Percentiles rank a stretch among this genome's conserved stretches.
Conservation (phyloP, 2,888 invertebrate species). For the Rotaria macrura region DNA sequence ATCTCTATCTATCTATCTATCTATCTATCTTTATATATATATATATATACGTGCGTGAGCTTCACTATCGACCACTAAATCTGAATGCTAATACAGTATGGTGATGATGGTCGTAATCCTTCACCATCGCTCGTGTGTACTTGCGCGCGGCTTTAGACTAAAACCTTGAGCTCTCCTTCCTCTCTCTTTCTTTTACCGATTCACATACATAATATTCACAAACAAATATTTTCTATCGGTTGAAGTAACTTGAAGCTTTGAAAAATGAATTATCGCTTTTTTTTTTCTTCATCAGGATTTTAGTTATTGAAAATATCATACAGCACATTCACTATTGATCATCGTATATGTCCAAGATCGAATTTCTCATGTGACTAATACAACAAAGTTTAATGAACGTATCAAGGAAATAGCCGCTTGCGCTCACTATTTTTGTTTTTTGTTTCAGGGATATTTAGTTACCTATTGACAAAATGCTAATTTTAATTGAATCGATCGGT, state of each 20-base stretch:
- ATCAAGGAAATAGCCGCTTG: not conserved
- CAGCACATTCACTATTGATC: not conserved
- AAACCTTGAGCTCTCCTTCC: slow-evolving; percentile 6
- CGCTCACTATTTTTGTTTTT: not conserved
- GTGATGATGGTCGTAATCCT: slow-evolving; percentile 1
- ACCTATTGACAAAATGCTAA: slow-evolving; percentile 12
- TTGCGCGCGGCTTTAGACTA: not conserved
- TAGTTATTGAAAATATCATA: too few relatives aligned
- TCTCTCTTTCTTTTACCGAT: not conserved
- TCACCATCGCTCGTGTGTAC: not conserved
- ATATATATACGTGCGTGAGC: not conserved
- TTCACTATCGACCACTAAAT: slow-evolving; percentile 6
- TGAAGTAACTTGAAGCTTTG: not conserved
- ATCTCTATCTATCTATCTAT: not conserved
- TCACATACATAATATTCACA: not conserved
- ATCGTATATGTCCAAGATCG: not conserved
- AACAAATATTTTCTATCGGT: not conserved
- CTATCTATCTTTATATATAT: not conserved
- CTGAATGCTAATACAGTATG: slow-evolving; percentile 6
- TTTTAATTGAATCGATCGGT: not conserved
- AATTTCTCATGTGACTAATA: not conserved
- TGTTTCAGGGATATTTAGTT: not conserved
- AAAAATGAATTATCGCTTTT: not conserved
- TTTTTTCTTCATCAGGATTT: too few relatives aligned
- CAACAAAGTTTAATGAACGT: not conserved